Conservation (phyloP, 2,113 vertebrate genomes). For the Cricetomys ansorgei region DNA sequence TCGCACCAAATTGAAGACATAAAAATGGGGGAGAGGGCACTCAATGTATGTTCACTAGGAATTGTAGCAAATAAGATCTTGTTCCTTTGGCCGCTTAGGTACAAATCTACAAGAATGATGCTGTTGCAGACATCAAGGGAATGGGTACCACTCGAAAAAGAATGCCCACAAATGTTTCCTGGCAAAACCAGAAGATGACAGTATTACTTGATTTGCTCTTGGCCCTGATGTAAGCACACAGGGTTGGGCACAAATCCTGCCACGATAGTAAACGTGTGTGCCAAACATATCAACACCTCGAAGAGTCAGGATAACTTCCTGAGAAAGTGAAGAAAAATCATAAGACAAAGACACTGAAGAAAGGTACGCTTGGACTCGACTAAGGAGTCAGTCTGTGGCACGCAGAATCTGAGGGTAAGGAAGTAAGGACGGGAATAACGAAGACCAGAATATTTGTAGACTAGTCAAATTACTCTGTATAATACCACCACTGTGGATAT, state of each 20-base stretch:
- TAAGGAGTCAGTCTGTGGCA: neutral
- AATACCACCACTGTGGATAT: neutral
- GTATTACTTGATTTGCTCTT: no score
- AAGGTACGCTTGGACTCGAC: neutral
- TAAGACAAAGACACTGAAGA: neutral
- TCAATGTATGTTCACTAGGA: neutral
- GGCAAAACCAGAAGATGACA: neutral
- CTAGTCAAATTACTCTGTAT: neutral
- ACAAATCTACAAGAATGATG: neutral
- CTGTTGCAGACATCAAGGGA: neutral
- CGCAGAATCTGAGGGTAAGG: neutral
- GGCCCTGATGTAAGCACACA: neutral
- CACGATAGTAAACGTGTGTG: neutral
- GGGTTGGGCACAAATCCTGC: neutral
- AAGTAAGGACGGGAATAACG: neutral
- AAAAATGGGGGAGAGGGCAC: neutral
- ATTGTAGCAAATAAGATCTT: neutral
- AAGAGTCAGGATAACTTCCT: neutral
- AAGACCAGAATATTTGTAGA: neutral
- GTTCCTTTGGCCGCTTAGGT: neutral
- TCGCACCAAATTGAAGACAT: neutral
- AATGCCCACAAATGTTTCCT: neutral
- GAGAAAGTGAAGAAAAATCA: neutral
- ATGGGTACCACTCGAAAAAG: neutral
- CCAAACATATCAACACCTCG: neutral